phyloP scores from a whole-genome alignment of 1,140 invertebrate genomes.

The Caenorhabditis latens region DNA sequence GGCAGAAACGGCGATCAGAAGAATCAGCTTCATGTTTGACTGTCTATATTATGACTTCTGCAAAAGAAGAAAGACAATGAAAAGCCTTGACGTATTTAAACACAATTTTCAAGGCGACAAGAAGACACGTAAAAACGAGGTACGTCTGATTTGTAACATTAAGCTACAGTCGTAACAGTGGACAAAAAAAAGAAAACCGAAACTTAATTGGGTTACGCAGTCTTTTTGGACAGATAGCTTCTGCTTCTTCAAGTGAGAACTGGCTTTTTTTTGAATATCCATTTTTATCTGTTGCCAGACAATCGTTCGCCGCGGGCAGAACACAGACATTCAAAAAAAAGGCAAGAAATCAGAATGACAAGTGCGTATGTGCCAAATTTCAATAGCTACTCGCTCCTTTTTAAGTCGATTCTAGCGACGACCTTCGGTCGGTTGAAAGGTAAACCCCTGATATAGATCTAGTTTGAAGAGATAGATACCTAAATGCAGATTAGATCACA shows the following conservation, averaged over 20 bases:
- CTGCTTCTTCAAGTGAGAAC: constrained; percentile 14
- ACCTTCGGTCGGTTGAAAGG: neutral
- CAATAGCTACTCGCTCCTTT: neutral
- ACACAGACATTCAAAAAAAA: constrained; percentile 1
- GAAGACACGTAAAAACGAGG: neutral
- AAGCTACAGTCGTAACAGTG: constrained; percentile 25
- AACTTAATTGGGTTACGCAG: constrained; percentile 41
- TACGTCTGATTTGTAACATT: constrained; percentile 26
- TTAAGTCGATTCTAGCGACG: constrained; percentile 4
- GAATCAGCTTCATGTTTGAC: constrained; percentile 27
- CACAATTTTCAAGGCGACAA: constrained; percentile 32
- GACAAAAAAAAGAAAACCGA: constrained; percentile 7
- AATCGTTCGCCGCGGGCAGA: constrained; percentile 9
- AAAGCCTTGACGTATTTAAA: constrained; percentile 39
- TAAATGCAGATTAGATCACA: constrained; percentile 27
- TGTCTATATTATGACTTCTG: constrained; percentile 14
- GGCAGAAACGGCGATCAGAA: constrained; percentile 1
- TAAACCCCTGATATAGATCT: constrained; percentile 15
- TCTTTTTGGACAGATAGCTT: neutral
- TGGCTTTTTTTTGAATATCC: constrained; percentile 19
- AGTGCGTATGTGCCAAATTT: constrained; percentile 11
- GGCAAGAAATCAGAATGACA: constrained; percentile 1
- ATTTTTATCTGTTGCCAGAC: neutral
- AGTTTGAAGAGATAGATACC: constrained; percentile 24
- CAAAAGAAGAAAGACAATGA: constrained; percentile 14